Percentiles rank a stretch among this genome's conserved stretches.
phyloP scores from a whole-genome alignment of 2,113 vertebrate species.

The Gracilinanus agilis region DNA sequence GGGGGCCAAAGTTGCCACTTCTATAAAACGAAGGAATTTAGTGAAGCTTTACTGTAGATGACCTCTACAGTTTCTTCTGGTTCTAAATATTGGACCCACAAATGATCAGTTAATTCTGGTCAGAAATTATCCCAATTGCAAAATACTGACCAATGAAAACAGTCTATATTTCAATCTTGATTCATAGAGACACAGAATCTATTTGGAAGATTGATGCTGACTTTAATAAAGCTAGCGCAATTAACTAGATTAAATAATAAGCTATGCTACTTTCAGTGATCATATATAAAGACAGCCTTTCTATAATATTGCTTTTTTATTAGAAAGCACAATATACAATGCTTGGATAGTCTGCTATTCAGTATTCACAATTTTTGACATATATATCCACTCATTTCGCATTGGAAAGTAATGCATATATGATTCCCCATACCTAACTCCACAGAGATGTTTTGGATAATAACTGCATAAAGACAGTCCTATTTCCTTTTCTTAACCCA shows the following conservation, averaged over 20 bases:
- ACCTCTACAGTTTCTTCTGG: neutral
- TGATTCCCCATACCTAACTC: neutral
- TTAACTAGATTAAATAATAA: neutral
- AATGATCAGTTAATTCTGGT: neutral
- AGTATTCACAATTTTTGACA: neutral
- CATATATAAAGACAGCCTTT: neutral
- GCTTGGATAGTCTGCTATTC: neutral
- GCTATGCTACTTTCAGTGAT: neutral
- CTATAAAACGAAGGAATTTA: neutral
- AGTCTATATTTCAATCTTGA: neutral
- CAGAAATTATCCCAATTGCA: neutral
- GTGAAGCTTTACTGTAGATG: neutral
- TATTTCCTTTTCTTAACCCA: neutral
- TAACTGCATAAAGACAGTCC: neutral
- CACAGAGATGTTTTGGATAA: neutral
- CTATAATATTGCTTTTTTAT: neutral
- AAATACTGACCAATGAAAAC: neutral
- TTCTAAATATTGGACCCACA: neutral
- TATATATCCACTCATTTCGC: neutral
- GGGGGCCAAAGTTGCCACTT: neutral
- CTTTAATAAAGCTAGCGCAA: neutral
- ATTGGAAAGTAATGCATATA: neutral
- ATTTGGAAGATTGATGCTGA: neutral
- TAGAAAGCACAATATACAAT: neutral
- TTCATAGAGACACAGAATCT: neutral